Base-by-base conservation (phyloP, 2,113 vertebrate species). In the Callipepla squamata region DNA sequence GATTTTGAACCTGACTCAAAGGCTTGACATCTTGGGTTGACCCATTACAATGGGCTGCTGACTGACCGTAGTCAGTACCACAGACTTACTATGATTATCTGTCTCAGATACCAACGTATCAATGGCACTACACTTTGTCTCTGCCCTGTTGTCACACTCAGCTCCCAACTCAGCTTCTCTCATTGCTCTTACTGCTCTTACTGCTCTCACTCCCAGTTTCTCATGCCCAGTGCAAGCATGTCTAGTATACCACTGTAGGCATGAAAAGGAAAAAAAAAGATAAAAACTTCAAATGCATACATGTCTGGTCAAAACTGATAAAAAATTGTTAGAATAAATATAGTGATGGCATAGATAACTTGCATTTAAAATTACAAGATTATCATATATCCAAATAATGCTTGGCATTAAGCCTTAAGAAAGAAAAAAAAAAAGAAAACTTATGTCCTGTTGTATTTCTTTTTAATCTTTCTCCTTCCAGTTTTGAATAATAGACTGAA, bases 121-220 rank as follows among this genome's bases (percentile, higher is more conserved):
- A 1, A 1, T 6, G 22, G 13, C 9, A 69, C 0, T 1, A 2
- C 17, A 42, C 2, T 16, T 73, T 45, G 7, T 7, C 32, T 65
- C 32, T 61, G 20, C 16, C 9, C 7, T 61, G 5, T 26, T 83
- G 13, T 62, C 10, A 63, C 14, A 8, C 10, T 68, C 5, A 66
- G 51, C 13, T 66, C 62, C 11, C 32, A 50, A 4, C 30, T 82
- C 0, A 0, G 55, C n/a, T 50, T 26, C n/a, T 36, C 53, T 67
- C 19, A 50, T 15, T 61, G 7, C 11, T 23, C 28, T 61, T 57
- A 15, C 11, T 77, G 8, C 4, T 55, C 36, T 36, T 36, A 36
- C 34, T 36, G 34, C 14, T 9, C 4, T 53, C 17, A 53, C 20
- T 62, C 3, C 3, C 11, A n/a, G 25, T 76, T 80, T 59, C 2